Conservation (phyloP, 2,797 vertebrate genomes). For the Poecilia velifera region DNA sequence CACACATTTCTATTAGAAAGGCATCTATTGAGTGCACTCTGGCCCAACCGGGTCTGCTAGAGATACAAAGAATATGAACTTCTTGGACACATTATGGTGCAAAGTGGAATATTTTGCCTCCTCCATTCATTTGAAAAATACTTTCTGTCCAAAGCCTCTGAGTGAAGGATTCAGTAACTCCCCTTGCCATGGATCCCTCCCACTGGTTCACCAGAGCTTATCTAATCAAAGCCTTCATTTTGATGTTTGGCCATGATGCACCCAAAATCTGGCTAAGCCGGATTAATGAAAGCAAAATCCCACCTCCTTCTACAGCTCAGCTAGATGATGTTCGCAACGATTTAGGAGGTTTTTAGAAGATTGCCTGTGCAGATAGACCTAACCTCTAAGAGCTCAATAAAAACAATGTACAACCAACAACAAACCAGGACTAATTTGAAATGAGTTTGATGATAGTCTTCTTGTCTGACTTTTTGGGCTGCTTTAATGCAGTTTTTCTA, state of each 20-base stretch:
- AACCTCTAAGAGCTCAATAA: constrained; percentile 46
- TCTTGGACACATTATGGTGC: constrained; percentile 1
- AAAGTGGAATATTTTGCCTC: constrained; percentile 8
- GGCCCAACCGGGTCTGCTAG: constrained; percentile 9
- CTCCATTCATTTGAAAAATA: constrained; percentile 18
- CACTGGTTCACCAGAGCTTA: constrained; percentile 59
- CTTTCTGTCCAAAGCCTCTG: constrained; percentile 22
- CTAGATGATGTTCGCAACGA: constrained; percentile 41
- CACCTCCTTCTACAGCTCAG: constrained; percentile 26
- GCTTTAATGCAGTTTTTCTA: constrained; percentile 12
- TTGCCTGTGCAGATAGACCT: constrained; percentile 48
- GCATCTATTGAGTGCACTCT: not conserved
- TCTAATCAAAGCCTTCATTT: constrained; percentile 69
- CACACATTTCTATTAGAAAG: no score
- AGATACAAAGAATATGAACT: constrained; percentile 13
- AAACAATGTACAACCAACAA: constrained; percentile 20
- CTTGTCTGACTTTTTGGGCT: constrained; percentile 1
- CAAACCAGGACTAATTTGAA: constrained; percentile 42
- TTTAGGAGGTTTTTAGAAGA: constrained; percentile 50
- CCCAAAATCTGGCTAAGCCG: constrained; percentile 70
- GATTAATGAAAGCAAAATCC: constrained; percentile 66
- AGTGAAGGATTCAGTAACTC: constrained; percentile 42
- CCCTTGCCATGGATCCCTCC: constrained; percentile 44
- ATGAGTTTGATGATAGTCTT: constrained; percentile 30
- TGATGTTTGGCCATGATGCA: constrained; percentile 63